Evolutionary conservation across 1,140 invertebrate species (phyloP).

Genomic region (Zophobas atratus): DNA sequence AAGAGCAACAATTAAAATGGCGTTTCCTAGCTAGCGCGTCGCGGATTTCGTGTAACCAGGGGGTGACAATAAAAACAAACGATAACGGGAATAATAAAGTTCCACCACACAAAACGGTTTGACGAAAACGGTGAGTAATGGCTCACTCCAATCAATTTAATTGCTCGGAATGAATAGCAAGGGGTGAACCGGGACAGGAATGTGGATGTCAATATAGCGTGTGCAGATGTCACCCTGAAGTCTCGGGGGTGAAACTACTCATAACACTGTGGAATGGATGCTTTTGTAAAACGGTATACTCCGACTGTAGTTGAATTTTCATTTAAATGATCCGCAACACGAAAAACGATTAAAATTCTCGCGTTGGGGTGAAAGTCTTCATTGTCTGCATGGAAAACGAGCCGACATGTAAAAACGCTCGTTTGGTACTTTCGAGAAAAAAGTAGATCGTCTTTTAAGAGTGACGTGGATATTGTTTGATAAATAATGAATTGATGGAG

Average conservation of each 20-base stretch:
- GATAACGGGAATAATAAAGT: not conserved
- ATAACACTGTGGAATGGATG: no score
- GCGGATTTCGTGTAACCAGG: conserved; percentile 1
- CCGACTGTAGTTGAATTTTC: no score
- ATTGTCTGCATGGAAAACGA: conserved; percentile 11
- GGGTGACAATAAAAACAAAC: conserved; percentile 29
- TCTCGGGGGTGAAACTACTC: not conserved
- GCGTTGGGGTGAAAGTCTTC: conserved; percentile 22
- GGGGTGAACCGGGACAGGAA: conserved; percentile 4
- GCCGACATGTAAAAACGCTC: conserved; percentile 19
- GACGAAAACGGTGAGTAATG: conserved; percentile 20
- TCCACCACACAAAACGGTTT: not conserved
- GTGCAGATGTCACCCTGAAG: conserved; percentile 13
- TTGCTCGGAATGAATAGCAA: conserved; percentile 20
- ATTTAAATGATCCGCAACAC: no score
- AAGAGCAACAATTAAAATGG: not conserved
- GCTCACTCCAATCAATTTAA: conserved; percentile 22
- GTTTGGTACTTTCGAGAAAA: not conserved
- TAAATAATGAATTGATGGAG: conserved; percentile 25
- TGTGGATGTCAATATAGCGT: conserved; percentile 15
- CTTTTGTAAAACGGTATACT: no score
- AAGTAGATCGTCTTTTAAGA: not conserved
- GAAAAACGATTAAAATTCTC: conserved; percentile 33
- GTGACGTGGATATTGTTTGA: conserved; percentile 33
- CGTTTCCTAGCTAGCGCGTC: not conserved